Base-by-base conservation (phyloP, 2,888 invertebrate species). In the Azorinus chamasolen region DNA sequence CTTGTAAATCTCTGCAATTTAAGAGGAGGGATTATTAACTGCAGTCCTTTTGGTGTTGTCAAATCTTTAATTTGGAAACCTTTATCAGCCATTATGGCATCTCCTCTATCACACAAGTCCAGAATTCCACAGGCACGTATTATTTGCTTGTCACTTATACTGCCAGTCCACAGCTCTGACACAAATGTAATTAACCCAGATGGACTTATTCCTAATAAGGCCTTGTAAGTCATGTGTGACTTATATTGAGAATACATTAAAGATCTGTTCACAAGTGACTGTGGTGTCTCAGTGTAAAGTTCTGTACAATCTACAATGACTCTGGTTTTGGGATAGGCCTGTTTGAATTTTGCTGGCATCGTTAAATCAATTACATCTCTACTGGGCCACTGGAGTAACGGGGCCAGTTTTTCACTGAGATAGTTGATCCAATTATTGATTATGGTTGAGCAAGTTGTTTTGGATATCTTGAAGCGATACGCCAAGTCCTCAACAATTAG, bases 281-380 rank as follows among this genome's bases (percentile, higher is more conserved):
- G 43, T 18, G 80, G 78, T 27, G 58, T 68, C 39, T 84, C 62
- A 39, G 74, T 79, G 27, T 32, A 66, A 14, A 84, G 18, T 51
- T 84, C 82, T 39, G 83, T 84, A 41, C 84, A 84, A 71, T 84
- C 84, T 25, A 83, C 53, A 18, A 82, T 72, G 0, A 84, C 76
- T 22, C 79, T 37, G 14, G 69, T 69, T 12, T 53, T 62, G 1
- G 78, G 75, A 54, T 73, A 81, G 46, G 59, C 58, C 18, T 41
- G 39, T 16, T 43, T 66, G 41, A 83, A 83, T 6, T 25, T 55
- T 12, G 22, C 22, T 46, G 82, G 76, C 76, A 84, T 73, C 16
- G 45, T 53, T 8, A 48, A 5, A 0, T 51, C 5, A 12, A 77
- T 37, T 5, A 25, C 20, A 20, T 51, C 25, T n/a, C 55, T 27